These are phyloP conservation scores for Pampus argenteus DNA, from an alignment of 2,797 vertebrate genomes.

Conservation along the genomic window DNA sequence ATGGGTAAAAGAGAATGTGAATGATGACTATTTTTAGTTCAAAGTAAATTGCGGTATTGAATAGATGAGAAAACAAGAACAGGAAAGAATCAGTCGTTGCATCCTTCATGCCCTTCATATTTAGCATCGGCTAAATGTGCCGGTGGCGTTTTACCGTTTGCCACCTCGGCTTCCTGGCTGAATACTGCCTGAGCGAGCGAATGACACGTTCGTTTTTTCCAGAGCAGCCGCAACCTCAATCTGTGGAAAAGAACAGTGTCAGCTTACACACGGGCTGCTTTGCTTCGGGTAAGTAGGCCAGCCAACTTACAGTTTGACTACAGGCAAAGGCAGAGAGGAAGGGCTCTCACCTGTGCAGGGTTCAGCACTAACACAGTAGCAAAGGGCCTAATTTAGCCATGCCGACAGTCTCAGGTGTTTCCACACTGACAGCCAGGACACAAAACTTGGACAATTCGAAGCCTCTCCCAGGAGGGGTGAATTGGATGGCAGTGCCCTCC, in stretches of 20 bases:
- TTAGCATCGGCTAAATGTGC: conserved; percentile 20
- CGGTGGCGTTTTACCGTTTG: conserved; percentile 34
- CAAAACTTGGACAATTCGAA: conserved; percentile 69
- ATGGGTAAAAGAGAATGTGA: conserved; percentile 2
- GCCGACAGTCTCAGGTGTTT: conserved; percentile 60
- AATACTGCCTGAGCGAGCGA: conserved; percentile 2
- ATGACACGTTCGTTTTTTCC: conserved; percentile 23
- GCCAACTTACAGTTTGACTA: conserved; percentile 53
- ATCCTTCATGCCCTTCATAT: conserved; percentile 21
- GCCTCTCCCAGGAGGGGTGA: conserved; percentile 34
- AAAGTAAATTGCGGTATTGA: conserved; percentile 9
- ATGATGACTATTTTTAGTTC: conserved; percentile 17
- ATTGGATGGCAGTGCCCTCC: conserved; percentile 25
- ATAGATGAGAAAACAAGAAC: conserved; percentile 29
- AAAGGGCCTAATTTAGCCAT: conserved; percentile 57
- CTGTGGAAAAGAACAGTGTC: conserved; percentile 33
- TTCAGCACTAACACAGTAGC: conserved; percentile 30
- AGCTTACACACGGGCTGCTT: conserved; percentile 21
- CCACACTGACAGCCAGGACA: conserved; percentile 79
- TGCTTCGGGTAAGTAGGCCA: conserved; percentile 67
- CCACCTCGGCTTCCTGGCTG: conserved; percentile 17
- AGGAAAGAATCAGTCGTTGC: background rate
- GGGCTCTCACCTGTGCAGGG: conserved; percentile 48
- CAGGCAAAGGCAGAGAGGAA: conserved; percentile 36
- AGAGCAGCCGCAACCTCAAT: conserved; percentile 28